Evolutionary conservation across 1,140 invertebrate genomes (phyloP), one percentile per base, ranked within the genome.

Genomic region (Aphidius ervi): DNA sequence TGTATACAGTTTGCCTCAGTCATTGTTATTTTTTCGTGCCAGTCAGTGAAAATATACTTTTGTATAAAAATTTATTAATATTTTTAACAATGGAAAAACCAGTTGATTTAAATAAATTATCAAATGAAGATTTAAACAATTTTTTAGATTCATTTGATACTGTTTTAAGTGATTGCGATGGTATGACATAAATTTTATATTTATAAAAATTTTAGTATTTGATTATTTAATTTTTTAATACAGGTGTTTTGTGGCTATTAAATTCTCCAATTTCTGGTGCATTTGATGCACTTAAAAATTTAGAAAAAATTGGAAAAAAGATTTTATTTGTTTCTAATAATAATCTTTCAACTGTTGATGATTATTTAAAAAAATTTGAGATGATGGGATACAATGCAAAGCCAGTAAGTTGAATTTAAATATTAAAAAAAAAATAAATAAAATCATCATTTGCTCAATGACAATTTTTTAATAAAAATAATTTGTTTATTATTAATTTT

Each of bases 271-370:
- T 88, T 1, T 74, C 80, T 5, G 81, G 82, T 2, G 79, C 81
- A 2, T 69, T 78, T 0, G 78, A 83, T 5, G 81, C 82, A 31
- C 74, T 87, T 47, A 68, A 70, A 9, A 72, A 76, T 37, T 79
- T 91, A 42, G 73, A 82, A 61, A 65, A 79, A 5, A 67, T 84
- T 50, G 88, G 88, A 2, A 93, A 93, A 71, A 82, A 80, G 52
- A 72, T 91, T 0, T 82, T 86, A 58, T 87, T 86, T 62, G 82
- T 92, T 0, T 88, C 89, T 3, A 93, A 93, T 69, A 93, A 93
- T 70, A 83, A 79, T 59, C 69, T 81, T 1, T 60, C 77, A 37
- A 70, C 64, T 0, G 45, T 72, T 55, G 67, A 80, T 3, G 64
- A 73, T 6, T 80, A 81, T 56, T 58, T 37, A 55, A 61, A 62